phyloP scores from a whole-genome alignment of 2,888 invertebrate species.

The Imbricaverruca yamaguchii region DNA sequence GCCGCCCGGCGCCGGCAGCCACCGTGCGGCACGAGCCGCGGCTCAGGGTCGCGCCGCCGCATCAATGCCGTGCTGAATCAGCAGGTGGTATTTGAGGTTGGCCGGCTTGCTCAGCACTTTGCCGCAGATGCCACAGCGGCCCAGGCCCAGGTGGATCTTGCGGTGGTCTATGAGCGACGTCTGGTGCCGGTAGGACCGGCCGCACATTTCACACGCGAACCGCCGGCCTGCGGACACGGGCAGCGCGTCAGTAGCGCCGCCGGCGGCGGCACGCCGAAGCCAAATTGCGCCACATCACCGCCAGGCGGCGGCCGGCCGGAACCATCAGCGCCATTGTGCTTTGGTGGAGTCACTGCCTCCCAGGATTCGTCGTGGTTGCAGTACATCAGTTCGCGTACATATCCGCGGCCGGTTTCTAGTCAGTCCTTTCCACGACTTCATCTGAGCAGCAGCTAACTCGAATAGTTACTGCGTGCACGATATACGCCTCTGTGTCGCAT shows the following conservation, averaged over 20 bases:
- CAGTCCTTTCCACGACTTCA: too few species aligned
- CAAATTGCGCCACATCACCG: background rate
- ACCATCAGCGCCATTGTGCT: too few species aligned
- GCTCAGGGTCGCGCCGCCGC: background rate
- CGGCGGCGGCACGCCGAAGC: too few species aligned
- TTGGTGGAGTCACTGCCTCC: too few species aligned
- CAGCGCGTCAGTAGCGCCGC: background rate
- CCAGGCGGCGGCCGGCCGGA: background rate
- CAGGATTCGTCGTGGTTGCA: too few species aligned
- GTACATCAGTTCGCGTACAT: too few species aligned
- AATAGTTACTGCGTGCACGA: too few species aligned
- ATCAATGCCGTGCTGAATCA: background rate
- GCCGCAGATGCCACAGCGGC: background rate
- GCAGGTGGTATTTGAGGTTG: background rate
- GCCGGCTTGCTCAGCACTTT: background rate
- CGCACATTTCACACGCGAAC: background rate
- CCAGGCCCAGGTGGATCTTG: conserved; percentile 1
- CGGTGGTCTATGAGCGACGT: background rate
- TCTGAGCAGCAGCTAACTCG: too few species aligned
- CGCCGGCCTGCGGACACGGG: background rate
- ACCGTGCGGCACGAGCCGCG: background rate
- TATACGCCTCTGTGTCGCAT: too few species aligned
- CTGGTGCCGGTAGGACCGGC: background rate
- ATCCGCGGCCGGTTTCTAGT: too few species aligned
- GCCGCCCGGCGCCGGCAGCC: too few species aligned